Conservation (phyloP, 2,888 invertebrate genomes). For the Tipula unca region DNA sequence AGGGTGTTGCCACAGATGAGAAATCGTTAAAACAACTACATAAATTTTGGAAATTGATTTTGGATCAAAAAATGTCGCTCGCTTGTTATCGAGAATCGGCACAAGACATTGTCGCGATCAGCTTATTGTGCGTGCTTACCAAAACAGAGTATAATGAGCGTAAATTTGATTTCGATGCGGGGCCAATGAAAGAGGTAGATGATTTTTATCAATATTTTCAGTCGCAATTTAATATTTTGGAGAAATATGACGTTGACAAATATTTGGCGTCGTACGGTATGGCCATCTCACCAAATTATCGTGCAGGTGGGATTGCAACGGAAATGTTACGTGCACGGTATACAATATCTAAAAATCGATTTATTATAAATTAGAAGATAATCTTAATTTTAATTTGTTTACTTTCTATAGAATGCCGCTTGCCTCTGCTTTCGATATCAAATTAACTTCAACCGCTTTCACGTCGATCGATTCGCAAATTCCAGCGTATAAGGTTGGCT, state of each 20-base stretch:
- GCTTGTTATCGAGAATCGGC: neutral
- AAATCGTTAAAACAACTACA: neutral
- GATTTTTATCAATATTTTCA: neutral
- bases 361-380: neutral
- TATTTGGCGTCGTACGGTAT: slow-evolving; percentile 19
- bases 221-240: slow-evolving; percentile 10
- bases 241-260: neutral
- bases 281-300: neutral
- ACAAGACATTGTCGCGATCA: neutral
- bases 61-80: neutral
- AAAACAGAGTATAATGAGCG: neutral
- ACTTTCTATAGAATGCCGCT: neutral
- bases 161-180: neutral
- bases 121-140: slow-evolving; percentile 17
- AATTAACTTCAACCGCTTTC: slow-evolving; percentile 20
- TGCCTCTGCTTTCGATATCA: slow-evolving; percentile 15
- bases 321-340: slow-evolving; percentile 19
- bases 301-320: slow-evolving; percentile 20
- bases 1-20: neutral
- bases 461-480: slow-evolving; percentile 18
- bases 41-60: neutral
- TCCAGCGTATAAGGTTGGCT: slow-evolving; percentile 21
- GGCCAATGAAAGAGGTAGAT: neutral
- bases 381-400: neutral
- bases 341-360: neutral